Evolutionary conservation across 2,888 invertebrate genomes (phyloP), one percentile per base, ranked within the genome.

Genomic region (Limnephilus lunatus): DNA sequence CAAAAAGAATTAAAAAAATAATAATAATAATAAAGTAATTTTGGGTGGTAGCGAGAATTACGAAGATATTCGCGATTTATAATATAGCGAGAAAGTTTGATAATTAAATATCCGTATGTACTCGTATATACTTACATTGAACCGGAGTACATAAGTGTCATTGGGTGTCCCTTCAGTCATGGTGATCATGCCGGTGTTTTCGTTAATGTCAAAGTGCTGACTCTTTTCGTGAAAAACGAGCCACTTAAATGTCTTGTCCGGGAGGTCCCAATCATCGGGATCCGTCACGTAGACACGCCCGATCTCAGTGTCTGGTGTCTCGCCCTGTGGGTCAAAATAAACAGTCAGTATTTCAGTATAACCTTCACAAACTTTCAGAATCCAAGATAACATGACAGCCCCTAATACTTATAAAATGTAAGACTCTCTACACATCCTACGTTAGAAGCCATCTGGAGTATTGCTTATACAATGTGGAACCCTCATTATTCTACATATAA

Each of bases 241-340:
- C 98, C 98, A 98, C 93, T 96, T 96, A 95, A 99, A 99, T 25
- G 96, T 95, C 95, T 99, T 99, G 95, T 99, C 99, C 0, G 97
- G 97, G 89, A 99, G 95, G 95, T 99, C 99, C 99, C 99, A 99
- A 95, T 99, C 99, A 94, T 99, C 99, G 0, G 97, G 97, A 95
- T 99, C 99, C 85, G 98, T 97, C 0, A 99, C 99, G 95, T 98
- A 99, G 0, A 99, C 98, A 0, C 98, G 96, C 0, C 99, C 99
- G 92, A 99, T 98, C 94, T 98, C 97, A 0, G 98, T 98, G 93
- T 98, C 97, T 0, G 98, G 98, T 0, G 97, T 97, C 94, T 97
- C 97, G 93, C 98, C 98, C 96, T 97, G 95, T 4, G 93, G 93
- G 89, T 39, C 91, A 80, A 92, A 86, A 81, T 30, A 81, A 80